Percentiles rank a stretch among this genome's conserved stretches.
Evolutionary conservation across 2,888 invertebrate genomes (phyloP).

Genomic region (Lathronympha strigana): DNA sequence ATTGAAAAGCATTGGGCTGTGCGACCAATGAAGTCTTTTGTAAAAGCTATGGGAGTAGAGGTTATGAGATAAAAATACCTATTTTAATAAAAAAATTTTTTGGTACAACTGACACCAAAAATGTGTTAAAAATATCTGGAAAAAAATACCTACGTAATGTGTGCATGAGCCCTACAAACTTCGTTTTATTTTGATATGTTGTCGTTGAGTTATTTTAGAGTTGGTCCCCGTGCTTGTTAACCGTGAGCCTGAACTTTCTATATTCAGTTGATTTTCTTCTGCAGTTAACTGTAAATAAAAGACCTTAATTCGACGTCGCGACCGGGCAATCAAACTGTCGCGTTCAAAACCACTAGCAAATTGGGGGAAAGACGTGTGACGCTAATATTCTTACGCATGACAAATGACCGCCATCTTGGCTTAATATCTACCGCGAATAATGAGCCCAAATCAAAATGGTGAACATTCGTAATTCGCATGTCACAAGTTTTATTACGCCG

Average conservation of each 20-base stretch:
- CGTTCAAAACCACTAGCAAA: slow-evolving; percentile 68
- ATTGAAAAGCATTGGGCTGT: too few relatives aligned
- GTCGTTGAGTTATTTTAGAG: too few relatives aligned
- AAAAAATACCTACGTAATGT: too few relatives aligned
- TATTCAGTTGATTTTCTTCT: slow-evolving; percentile 5
- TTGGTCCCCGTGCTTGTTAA: not conserved
- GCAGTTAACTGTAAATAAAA: slow-evolving; percentile 37
- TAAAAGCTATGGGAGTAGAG: too few relatives aligned
- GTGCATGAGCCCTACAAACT: too few relatives aligned
- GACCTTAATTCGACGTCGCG: slow-evolving; percentile 43
- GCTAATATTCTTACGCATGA: slow-evolving; percentile 76
- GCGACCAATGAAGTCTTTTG: too few relatives aligned
- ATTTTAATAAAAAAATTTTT: too few relatives aligned
- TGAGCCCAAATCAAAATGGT: slow-evolving; percentile 67
- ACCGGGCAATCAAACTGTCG: slow-evolving; percentile 56
- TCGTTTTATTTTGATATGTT: too few relatives aligned
- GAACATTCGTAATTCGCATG: slow-evolving; percentile 68
- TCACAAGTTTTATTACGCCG: slow-evolving; percentile 60
- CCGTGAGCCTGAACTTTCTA: slow-evolving; percentile 5
- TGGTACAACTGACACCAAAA: too few relatives aligned
- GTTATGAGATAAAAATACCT: too few relatives aligned
- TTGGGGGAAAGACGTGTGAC: slow-evolving; percentile 78
- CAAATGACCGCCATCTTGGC: slow-evolving; percentile 72
- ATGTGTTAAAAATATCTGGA: too few relatives aligned
- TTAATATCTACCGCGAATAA: slow-evolving; percentile 60